Base-by-base conservation (phyloP, 2,113 vertebrate genomes). In the Corythornis cristatus region DNA sequence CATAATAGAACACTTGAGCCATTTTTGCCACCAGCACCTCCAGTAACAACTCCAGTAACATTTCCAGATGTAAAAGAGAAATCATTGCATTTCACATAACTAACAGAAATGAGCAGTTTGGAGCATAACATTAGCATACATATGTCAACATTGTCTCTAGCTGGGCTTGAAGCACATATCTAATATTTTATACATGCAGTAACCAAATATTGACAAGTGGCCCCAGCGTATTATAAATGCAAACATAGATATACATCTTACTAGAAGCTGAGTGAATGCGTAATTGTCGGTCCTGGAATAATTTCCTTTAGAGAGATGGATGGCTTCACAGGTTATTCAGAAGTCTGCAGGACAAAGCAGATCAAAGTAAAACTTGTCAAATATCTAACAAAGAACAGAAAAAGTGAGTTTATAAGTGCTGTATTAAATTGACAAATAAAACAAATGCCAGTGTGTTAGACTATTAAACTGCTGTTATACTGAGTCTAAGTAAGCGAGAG, bases 1-100 rank as follows among this genome's bases (percentile, higher is more conserved):
- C 14, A 8, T 45, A 54, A 16, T 10, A 42, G 15, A n/a, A 2
- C 3, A 31, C 5, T 43, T 50, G 1, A 1, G 0, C 10, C 6
- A 43, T 43, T 93, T 85, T 88, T 66, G 12, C 50, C n/a, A 37
- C 12, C n/a, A 64, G 13, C 4, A 54, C 7, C 7, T 12, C 21
- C 43, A 57, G 48, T 56, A 87, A 43, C 10, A 6, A 66, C 42
- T 58, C n/a, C 33, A 58, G 5, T 17, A 62, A 37, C 37, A 37
- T 37, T 37, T 37, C 37, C 37, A 62, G 31, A 11, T 29, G 1
- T 8, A 87, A 40, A 45, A 79, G 57, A 62, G 12, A 25, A 79
- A 6, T 22, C 28, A 73, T 23, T 35, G 17, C 6, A 40, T 71
- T 80, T 64, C 35, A 37, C 26, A 15, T 51, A 87, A 50, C 26